Evolutionary conservation across 2,797 vertebrate species (phyloP), one percentile per base, ranked within the genome.

Genomic region (Enteromius radiatus): DNA sequence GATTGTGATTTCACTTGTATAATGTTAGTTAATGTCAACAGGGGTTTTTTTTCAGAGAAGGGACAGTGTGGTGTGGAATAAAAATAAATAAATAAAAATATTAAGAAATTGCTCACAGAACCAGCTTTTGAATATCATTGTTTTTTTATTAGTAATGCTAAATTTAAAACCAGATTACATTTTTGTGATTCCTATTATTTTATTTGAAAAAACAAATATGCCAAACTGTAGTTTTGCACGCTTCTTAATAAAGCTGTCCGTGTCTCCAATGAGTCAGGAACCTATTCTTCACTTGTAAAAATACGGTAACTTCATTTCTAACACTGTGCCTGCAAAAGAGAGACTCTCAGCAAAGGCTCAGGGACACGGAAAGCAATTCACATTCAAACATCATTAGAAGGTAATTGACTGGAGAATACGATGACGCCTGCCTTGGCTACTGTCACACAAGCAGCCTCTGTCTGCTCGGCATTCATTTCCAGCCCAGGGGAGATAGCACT

Each of bases 341-440:
- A 47, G 33, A 63, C 63, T 70, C 63, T 45, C 69, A 69, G 70
- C 76, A 78, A 54, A 74, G 70, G 63, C 76, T 85, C 64, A 75
- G 47, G 49, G 79, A 82, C 76, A 87, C 36, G 77, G 59, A 74
- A 90, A 87, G 84, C 86, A 85, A 89, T 88, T 91, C 88, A 88
- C 87, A 88, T 90, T 90, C 88, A 90, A 90, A 82, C 86, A 90
- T 92, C 90, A 90, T 93, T 90, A 92, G 86, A 88, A 86, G 80
- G 84, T 91, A 92, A 93, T 84, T 90, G 89, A 93, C 86, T 88
- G 87, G 81, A 89, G 88, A 92, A 90, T 78, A 78, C 82, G 15
- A 68, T 14, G 23, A 71, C 81, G 86, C 79, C 86, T 59, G 80
- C 87, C 88, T 86, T 86, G 82, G 86, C 77, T 89, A 86, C 89